Percentiles rank a stretch among this genome's conserved stretches.
Evolutionary conservation across 92 coral and sea anemone genomes (phyloP).

Genomic region (Phymanthus crucifer): DNA sequence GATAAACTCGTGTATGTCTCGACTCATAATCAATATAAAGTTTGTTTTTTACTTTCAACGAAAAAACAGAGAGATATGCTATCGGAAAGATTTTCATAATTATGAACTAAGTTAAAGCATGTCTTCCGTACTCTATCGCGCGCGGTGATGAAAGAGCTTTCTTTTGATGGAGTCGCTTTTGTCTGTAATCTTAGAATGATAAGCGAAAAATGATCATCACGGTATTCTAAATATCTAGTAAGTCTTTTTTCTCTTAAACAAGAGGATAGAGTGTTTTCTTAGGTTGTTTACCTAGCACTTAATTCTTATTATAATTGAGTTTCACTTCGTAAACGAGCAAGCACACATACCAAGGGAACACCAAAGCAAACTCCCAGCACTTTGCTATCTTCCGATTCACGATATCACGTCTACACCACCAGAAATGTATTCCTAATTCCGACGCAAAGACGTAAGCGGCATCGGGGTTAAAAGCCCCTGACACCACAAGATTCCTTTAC

Average conservation of each 20-base stretch:
- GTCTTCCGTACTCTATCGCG: background rate
- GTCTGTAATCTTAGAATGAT: background rate
- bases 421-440: background rate
- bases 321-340: background rate
- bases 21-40: background rate
- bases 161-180: background rate
- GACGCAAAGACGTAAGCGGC: background rate
- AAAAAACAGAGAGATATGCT: background rate
- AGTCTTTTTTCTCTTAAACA: background rate
- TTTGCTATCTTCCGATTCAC: background rate
- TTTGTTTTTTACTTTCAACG: background rate
- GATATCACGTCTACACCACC: background rate
- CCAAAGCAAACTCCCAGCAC: background rate
- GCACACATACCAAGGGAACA: background rate
- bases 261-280: background rate
- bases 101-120: background rate
- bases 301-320: background rate
- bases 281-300: background rate
- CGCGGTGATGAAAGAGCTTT: constrained; percentile 2
- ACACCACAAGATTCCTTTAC: background rate
- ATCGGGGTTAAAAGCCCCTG: background rate
- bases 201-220: background rate
- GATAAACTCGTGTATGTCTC: background rate
- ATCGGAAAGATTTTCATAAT: background rate
- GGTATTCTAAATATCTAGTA: background rate